phyloP scores from a whole-genome alignment of 2,797 vertebrate genomes.

The Rhincodon typus region DNA sequence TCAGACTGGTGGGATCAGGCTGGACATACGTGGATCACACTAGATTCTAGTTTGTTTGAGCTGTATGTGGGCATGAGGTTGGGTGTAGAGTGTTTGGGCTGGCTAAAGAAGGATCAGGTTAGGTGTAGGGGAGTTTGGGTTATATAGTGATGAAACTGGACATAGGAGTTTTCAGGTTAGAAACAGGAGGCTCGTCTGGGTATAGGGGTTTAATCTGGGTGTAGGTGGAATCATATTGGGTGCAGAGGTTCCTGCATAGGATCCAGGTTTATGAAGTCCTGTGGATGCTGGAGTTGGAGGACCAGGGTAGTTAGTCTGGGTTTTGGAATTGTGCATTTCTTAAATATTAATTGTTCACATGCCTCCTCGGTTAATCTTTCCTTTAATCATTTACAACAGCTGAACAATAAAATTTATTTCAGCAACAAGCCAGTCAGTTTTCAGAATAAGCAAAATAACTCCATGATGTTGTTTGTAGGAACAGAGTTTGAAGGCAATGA shows the following conservation, averaged over 20 bases:
- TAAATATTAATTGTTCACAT: background rate
- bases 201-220: background rate
- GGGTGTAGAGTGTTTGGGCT: background rate
- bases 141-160: too few relatives aligned
- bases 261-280: too few relatives aligned
- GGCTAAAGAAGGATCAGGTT: too few relatives aligned
- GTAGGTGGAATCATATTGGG: too few relatives aligned
- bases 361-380: background rate
- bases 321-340: background rate
- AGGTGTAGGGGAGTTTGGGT: background rate
- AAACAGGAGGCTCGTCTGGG: too few relatives aligned
- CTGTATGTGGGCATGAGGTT: too few relatives aligned
- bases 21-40: too few relatives aligned
- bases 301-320: background rate
- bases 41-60: too few relatives aligned
- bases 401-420: background rate
- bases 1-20: too few relatives aligned
- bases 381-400: background rate
- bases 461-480: background rate
- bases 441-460: background rate
- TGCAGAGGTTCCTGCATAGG: too few relatives aligned
- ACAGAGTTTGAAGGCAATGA: slow-evolving; percentile 36
- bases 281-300: too few relatives aligned
- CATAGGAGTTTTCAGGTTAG: too few relatives aligned
- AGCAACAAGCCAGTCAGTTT: background rate